phyloP scores from a whole-genome alignment of 2,113 vertebrate genomes.

The Myotis lucifugus region DNA sequence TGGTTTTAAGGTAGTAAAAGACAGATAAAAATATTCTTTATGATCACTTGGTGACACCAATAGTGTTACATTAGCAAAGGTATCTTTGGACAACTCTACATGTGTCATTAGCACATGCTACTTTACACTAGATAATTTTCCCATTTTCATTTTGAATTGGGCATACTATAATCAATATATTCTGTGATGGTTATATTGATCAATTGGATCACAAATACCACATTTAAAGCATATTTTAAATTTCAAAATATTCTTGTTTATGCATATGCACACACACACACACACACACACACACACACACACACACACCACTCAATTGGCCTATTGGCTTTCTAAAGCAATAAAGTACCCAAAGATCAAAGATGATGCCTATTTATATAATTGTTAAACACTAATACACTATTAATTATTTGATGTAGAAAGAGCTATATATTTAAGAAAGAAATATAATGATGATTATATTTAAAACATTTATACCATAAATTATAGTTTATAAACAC shows the following conservation, averaged over 20 bases:
- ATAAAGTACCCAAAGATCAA: background rate
- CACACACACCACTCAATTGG: background rate
- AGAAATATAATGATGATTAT: background rate
- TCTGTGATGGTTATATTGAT: background rate
- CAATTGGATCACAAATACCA: background rate
- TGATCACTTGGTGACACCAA: background rate
- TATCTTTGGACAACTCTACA: background rate
- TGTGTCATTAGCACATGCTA: background rate
- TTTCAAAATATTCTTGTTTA: background rate
- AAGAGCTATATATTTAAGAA: background rate
- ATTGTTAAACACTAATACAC: background rate
- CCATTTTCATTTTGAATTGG: background rate
- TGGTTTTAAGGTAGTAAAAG: background rate
- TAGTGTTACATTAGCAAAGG: background rate
- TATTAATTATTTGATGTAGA: background rate
- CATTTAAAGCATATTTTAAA: background rate
- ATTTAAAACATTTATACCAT: background rate
- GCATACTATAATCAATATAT: background rate
- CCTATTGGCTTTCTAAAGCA: background rate
- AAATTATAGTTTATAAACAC: background rate
- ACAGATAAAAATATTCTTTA: background rate
- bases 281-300: background rate
- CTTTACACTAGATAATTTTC: background rate
- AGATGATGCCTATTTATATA: background rate
- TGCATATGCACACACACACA: background rate